Base-by-base conservation (phyloP, 2,888 invertebrate genomes). In the Colletes collaris region DNA sequence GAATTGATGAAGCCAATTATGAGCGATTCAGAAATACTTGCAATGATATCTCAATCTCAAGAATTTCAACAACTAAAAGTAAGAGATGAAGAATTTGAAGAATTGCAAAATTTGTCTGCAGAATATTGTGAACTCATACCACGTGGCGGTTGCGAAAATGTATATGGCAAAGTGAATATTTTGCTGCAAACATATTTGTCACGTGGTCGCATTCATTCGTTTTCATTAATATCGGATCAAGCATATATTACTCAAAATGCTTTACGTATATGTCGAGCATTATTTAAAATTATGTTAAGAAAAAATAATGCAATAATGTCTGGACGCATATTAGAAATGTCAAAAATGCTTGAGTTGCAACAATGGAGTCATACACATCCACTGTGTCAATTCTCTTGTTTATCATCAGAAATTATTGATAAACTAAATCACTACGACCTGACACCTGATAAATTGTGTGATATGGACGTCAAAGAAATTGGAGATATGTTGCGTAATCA, bases 61-160 rank as follows among this genome's bases (percentile, higher is more conserved):
- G 99, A 99, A 93, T 99, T 99, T 93, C 96, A 98, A 81, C 99
- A 99, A 90, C 94, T 99, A 0, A 99, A 99, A 94, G 97, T 98
- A 0, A 95, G 99, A 67, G 99, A 99, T 91, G 99, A 99, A 91
- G 99, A 99, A 93, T 93, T 98, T 87, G 95, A 96, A 13, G 99
- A 99, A 92, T 93, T 99, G 68, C 98, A 98, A 92, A 94, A 95
- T 58, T 94, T 99, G 19, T 94, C 95, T 46, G 93, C 94, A 46
- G 95, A 96, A 16, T 95, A 95, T 90, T 98, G 99, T 90, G 96
- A 97, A 90, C 94, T 98, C 44, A 95, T 95, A 40, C 96, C 97
- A 0, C 95, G 96, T 81, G 97, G 98, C 7, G 97, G 97, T 0
- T 95, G 96, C 2, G 99, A 99, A 91, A 98, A 98, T 92, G 95